Conservation (phyloP, 2,888 invertebrate genomes). For the Eupithecia insigniata region DNA sequence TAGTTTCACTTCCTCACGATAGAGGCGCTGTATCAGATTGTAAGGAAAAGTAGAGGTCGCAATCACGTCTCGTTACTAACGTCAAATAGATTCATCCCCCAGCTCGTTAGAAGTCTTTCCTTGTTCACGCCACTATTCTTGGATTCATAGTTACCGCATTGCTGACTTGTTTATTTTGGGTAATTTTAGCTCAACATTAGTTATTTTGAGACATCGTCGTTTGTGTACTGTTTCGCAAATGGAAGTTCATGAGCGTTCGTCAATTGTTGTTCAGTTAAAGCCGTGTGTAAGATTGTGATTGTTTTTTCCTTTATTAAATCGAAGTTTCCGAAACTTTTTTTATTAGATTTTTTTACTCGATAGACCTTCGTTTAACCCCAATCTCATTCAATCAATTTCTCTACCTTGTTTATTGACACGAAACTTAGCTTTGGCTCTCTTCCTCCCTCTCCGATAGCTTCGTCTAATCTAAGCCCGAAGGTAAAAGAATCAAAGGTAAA, state of each 20-base stretch:
- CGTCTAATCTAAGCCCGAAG: background rate
- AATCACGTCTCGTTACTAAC: too few relatives aligned
- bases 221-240: slow-evolving; percentile 13
- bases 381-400: too few relatives aligned
- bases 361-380: too few relatives aligned
- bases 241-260: slow-evolving; percentile 25
- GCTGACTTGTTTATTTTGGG: background rate
- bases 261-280: slow-evolving; percentile 8
- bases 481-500: too few relatives aligned
- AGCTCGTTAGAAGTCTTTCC: background rate
- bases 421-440: background rate
- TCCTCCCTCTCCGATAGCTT: background rate
- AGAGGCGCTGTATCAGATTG: too few relatives aligned
- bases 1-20: too few relatives aligned
- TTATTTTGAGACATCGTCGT: slow-evolving; percentile 20
- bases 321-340: background rate
- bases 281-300: background rate
- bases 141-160: background rate
- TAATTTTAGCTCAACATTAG: slow-evolving; percentile 10
- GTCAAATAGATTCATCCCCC: too few relatives aligned
- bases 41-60: too few relatives aligned
- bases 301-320: background rate
- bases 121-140: background rate
- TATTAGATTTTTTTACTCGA: too few relatives aligned
- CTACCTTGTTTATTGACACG: background rate